Evolutionary conservation across 2,113 vertebrate genomes (phyloP).

Genomic region (Saccopteryx leptura): DNA sequence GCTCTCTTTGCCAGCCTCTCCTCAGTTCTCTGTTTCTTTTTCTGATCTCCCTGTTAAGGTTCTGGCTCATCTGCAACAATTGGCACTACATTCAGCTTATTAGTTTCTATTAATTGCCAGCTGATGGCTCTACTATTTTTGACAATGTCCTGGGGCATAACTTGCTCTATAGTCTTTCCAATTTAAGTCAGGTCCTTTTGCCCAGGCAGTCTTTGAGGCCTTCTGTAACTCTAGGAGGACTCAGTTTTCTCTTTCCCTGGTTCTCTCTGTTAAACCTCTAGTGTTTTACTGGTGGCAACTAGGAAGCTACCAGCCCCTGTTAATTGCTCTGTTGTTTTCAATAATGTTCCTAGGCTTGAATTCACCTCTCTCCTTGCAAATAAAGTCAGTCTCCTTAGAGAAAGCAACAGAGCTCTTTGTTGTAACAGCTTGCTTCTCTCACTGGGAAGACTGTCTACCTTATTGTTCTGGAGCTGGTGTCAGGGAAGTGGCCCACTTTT

Average conservation of each 20-base stretch:
- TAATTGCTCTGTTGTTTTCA: background rate
- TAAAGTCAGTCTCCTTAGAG: background rate
- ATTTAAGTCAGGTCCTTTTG: conserved; percentile 6
- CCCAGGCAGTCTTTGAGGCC: background rate
- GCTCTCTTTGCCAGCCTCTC: background rate
- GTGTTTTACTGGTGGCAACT: background rate
- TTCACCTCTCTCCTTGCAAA: background rate
- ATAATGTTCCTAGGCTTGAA: background rate
- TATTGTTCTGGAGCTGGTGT: background rate
- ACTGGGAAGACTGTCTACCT: background rate
- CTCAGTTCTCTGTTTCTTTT: background rate
- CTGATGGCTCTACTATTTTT: background rate
- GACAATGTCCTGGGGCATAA: background rate
- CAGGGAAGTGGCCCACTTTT: background rate
- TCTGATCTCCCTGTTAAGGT: background rate
- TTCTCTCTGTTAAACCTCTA: background rate
- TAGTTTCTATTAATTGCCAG: background rate
- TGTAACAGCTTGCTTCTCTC: background rate
- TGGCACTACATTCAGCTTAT: background rate
- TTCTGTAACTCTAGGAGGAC: background rate
- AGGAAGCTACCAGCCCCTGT: background rate
- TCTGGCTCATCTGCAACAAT: background rate
- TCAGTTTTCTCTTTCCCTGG: background rate
- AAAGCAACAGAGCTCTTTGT: background rate
- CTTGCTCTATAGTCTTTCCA: background rate